Evolutionary conservation across 1,140 invertebrate species (phyloP).

Genomic region (Tetramorium simillimum): DNA sequence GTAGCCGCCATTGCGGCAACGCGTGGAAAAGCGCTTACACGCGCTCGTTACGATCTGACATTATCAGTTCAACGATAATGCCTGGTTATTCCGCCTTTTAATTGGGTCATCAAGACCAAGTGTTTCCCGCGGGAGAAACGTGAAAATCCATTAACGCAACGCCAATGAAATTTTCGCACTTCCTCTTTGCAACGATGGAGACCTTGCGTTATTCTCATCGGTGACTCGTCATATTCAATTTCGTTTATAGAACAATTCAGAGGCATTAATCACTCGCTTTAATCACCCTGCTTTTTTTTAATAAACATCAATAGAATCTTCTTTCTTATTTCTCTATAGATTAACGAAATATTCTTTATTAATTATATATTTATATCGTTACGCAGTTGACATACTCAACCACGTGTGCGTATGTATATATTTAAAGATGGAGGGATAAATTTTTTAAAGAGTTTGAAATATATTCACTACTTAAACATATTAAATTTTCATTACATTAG

Average conservation of each 20-base stretch:
- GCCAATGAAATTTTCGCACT: constrained; percentile 33
- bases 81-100: constrained; percentile 54
- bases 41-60: constrained; percentile 38
- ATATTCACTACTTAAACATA: not conserved
- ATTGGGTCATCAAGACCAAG: constrained; percentile 59
- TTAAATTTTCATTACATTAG: not conserved
- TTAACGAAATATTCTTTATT: not conserved
- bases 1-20: constrained; percentile 34
- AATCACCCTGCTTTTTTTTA: not conserved
- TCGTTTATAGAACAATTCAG: not conserved
- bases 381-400: not conserved
- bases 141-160: constrained; percentile 53
- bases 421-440: not conserved
- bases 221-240: constrained; percentile 30
- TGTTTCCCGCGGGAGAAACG: constrained; percentile 52
- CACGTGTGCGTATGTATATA: not conserved
- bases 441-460: not conserved
- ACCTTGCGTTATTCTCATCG: constrained; percentile 20
- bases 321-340: not conserved
- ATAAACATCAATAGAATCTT: not conserved
- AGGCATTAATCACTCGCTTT: not conserved
- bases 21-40: constrained; percentile 51
- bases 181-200: not conserved
- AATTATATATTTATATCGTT: not conserved
- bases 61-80: constrained; percentile 60